Percentiles rank a stretch among this genome's conserved stretches.
Evolutionary conservation across 2,113 vertebrate species (phyloP).

Genomic region (Dromiciops gliroides): DNA sequence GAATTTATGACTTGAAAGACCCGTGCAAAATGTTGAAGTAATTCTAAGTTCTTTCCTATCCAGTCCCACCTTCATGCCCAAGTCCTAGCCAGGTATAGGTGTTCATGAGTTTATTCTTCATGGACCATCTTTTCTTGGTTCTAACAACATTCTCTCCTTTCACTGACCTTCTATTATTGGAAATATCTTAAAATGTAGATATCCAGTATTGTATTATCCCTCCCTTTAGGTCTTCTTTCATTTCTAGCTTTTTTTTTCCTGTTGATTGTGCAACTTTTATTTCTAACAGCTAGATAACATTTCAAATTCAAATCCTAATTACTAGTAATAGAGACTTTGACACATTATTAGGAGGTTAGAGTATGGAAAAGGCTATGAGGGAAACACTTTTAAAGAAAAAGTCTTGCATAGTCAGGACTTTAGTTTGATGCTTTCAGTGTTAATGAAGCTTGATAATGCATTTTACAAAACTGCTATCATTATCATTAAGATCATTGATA

Average conservation of each 20-base stretch:
- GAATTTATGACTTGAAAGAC: background rate
- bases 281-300: background rate
- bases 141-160: background rate
- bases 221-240: background rate
- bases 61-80: background rate
- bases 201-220: background rate
- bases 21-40: background rate
- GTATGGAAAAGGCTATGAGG: constrained; percentile 44
- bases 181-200: constrained; percentile 2
- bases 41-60: background rate
- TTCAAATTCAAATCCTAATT: constrained; percentile 36
- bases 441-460: constrained; percentile 4
- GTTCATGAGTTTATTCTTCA: background rate
- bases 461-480: background rate
- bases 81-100: background rate
- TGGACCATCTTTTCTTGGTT: background rate
- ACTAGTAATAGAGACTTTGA: constrained; percentile 26
- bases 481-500: background rate
- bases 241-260: background rate
- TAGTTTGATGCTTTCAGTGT: constrained; percentile 5
- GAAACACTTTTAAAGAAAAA: constrained; percentile 7
- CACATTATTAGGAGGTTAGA: constrained; percentile 40
- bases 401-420: constrained; percentile 27
- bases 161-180: background rate
- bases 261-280: constrained; percentile 16